These are phyloP conservation scores for Lagria hirta DNA, from an alignment of 2,888 invertebrate genomes.

Conservation along the genomic window DNA sequence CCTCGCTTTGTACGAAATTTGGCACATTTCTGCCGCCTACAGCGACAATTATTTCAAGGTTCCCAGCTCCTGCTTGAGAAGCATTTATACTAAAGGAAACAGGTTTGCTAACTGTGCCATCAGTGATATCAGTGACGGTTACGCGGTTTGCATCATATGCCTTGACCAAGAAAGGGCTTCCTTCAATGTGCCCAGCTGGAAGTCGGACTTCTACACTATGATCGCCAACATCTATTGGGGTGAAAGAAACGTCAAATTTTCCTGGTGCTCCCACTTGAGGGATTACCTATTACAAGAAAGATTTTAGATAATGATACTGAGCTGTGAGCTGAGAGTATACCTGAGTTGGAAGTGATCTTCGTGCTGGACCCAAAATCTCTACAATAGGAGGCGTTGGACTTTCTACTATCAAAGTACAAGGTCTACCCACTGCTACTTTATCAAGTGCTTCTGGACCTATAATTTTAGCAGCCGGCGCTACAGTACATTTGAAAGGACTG, in stretches of 20 bases:
- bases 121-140: conserved; percentile 90
- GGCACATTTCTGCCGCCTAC: conserved; percentile 96
- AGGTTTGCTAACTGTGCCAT: conserved; percentile 87
- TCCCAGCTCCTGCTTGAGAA: conserved; percentile 85
- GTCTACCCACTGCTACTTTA: conserved; percentile 83
- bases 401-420: conserved; percentile 84
- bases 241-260: conserved; percentile 62
- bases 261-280: conserved; percentile 54
- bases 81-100: conserved; percentile 92
- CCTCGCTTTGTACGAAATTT: conserved; percentile 96
- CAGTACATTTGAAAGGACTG: conserved; percentile 78
- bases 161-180: conserved; percentile 93
- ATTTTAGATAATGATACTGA: conserved; percentile 3
- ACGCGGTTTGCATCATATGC: conserved; percentile 95
- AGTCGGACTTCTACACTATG: conserved; percentile 81
- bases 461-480: conserved; percentile 81
- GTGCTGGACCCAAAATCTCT: conserved; percentile 75
- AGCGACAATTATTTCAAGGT: conserved; percentile 96
- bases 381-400: conserved; percentile 81
- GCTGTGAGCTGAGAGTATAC: too few relatives aligned
- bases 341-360: conserved; percentile 71
- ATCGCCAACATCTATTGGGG: conserved; percentile 89
- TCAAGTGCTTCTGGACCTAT: conserved; percentile 83
- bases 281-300: conserved; percentile 41
- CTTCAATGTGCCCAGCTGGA: conserved; percentile 81